Base-by-base conservation (phyloP, 2,888 invertebrate genomes). In the Sympetrum striolatum region DNA sequence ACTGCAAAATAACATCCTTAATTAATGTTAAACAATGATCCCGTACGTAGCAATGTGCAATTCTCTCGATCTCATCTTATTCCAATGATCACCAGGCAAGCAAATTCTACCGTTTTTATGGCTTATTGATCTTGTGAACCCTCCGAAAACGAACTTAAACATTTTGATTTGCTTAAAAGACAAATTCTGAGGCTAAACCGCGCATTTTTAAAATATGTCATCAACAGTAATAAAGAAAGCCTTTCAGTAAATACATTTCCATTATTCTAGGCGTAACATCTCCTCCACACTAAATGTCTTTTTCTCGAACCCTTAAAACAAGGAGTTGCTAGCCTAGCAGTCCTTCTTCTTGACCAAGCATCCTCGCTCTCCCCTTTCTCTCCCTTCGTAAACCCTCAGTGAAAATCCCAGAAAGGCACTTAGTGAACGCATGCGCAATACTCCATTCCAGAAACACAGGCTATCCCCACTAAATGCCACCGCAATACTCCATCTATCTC, bases 401-500 rank as follows among this genome's bases (percentile, higher is more conserved):
- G 82, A 53, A 82, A 82, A 82, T 53, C 53, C 53, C 82, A n/a
- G 82, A 31, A 53, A 82, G 82, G 53, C 53, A 82, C 48, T 82
- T 31, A 82, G 82, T 53, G 53, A 14, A 35, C 53, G 82, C 53
- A 82, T 82, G 82, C 82, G 82, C 82, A 58, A 53, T 82, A 35
- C 53, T 82, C n/a, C n/a, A 53, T 82, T 82, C 53, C 82, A 53
- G 31, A 53, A 82, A 82, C 31, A 53, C 82, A 53, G 53, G 82
- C 48, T 82, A 82, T 82, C 82, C 82, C 53, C 82, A 31, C 82
- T 53, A 53, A 82, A 53, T 82, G 48, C 48, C 53, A 53, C 82
- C 82, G 53, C 53, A 82, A 31, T 48, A 81, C 25, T 53, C 35
- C 0, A 22, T 58, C 82, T 35, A 58, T 82, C 58, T 82, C 82